These are phyloP conservation scores for Rhagophthalmus giganteus DNA, from an alignment of 2,888 invertebrate genomes.

Conservation along the genomic window DNA sequence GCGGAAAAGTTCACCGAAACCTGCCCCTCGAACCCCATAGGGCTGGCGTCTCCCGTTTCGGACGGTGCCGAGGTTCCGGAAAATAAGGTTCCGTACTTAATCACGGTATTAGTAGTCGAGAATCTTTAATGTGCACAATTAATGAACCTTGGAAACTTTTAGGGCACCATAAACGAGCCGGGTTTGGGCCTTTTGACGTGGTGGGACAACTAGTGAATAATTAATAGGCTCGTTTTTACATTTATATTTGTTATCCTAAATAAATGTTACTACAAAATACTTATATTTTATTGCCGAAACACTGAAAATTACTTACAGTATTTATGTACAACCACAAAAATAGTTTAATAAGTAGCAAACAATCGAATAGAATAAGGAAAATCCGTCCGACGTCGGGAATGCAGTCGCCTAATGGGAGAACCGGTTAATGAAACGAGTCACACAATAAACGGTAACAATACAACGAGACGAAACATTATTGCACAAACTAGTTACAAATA, in stretches of 20 bases:
- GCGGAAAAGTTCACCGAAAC: constrained; percentile 90
- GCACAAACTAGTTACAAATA: constrained; percentile 49
- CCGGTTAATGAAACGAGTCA: neutral
- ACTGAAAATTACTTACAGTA: constrained; percentile 37
- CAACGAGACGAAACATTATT: constrained; percentile 39
- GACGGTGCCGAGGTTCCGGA: constrained; percentile 44
- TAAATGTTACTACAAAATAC: constrained; percentile 42
- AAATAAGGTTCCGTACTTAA: constrained; percentile 64
- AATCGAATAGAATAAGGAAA: constrained; percentile 6
- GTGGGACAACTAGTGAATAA: constrained; percentile 72
- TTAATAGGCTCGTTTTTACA: too few relatives aligned
- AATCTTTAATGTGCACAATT: constrained; percentile 36
- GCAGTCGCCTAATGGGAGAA: constrained; percentile 6
- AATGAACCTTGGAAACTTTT: constrained; percentile 47
- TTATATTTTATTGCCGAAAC: constrained; percentile 43
- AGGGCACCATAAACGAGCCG: constrained; percentile 87
- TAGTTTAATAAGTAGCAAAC: constrained; percentile 12
- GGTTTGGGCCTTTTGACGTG: constrained; percentile 87
- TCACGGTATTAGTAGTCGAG: constrained; percentile 58
- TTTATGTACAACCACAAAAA: constrained; percentile 36
- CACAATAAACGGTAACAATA: constrained; percentile 18
- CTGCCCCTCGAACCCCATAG: constrained; percentile 64
- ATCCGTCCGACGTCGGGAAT: constrained; percentile 6
- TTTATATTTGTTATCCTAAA: constrained; percentile 12
- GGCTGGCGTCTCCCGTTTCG: constrained; percentile 58